A percentile compares a stretch with the other conserved stretches of the same genome.
These are phyloP conservation scores for Henricia sp. DNA, from an alignment of 53 echinoderm and acorn worm species.

Conservation along the genomic window DNA sequence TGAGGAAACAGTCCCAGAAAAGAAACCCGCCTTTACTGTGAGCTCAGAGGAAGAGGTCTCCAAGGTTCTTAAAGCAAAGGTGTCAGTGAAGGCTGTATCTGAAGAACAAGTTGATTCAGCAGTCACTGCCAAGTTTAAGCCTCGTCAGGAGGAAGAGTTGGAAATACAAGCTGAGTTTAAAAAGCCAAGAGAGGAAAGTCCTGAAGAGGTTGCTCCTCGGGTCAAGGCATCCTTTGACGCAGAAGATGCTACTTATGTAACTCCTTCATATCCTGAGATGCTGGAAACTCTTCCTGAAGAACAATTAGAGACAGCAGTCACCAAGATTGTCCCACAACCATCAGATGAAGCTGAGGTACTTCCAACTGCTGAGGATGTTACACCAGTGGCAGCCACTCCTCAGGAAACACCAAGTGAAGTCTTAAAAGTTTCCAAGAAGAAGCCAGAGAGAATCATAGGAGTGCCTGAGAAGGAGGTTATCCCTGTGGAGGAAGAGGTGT, in stretches of 20 bases:
- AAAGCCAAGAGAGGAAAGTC: conserved; percentile 9
- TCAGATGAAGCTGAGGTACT: conserved; percentile 36
- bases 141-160: conserved; percentile 35
- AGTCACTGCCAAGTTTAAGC: conserved; percentile 27
- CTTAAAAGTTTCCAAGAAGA: conserved; percentile 32
- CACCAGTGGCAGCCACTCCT: conserved; percentile 19
- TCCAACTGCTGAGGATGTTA: conserved; percentile 28
- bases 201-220: conserved; percentile 2
- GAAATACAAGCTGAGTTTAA: conserved; percentile 23
- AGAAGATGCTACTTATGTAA: conserved; percentile 20
- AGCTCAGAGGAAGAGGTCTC: conserved; percentile 46
- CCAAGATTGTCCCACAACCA: conserved; percentile 6
- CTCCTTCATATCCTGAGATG: conserved; percentile 11
- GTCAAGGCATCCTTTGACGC: not conserved
- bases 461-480: conserved; percentile 7
- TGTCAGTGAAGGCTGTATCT: conserved; percentile 24
- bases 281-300: conserved; percentile 17
- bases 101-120: conserved; percentile 35
- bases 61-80: conserved; percentile 24
- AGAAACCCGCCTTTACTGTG: conserved; percentile 25
- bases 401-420: conserved; percentile 16
- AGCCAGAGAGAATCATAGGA: conserved; percentile 53
- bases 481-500: conserved; percentile 8
- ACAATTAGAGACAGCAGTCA: conserved; percentile 32
- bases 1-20: conserved; percentile 21